phyloP scores from a whole-genome alignment of 2,888 invertebrate genomes.

The Leptothorax acervorum region DNA sequence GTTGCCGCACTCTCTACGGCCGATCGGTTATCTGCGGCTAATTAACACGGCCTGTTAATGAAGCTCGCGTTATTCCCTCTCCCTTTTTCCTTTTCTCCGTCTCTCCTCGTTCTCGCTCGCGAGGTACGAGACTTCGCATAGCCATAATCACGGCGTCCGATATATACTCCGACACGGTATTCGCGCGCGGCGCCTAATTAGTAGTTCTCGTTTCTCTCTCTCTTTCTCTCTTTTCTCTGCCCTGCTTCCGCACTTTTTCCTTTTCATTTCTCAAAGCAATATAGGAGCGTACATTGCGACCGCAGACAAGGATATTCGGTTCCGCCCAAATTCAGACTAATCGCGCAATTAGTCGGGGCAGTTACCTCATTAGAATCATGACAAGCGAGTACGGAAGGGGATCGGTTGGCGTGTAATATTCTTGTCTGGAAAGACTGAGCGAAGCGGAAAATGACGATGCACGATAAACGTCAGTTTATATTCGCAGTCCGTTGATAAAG shows the following conservation, averaged over 20 bases:
- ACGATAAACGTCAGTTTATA: conserved; percentile 37
- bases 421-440: conserved; percentile 24
- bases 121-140: conserved; percentile 69
- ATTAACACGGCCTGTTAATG: conserved; percentile 83
- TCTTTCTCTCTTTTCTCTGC: conserved; percentile 43
- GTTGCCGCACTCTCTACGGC: conserved; percentile 73
- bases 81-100: conserved; percentile 61
- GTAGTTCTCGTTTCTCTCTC: conserved; percentile 72
- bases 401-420: conserved; percentile 21
- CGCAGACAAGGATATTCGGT: conserved; percentile 53
- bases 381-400: conserved; percentile 44
- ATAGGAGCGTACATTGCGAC: conserved; percentile 62
- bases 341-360: conserved; percentile 68
- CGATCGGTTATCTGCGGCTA: conserved; percentile 83
- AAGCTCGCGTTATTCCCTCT: conserved; percentile 77
- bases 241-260: conserved; percentile 11
- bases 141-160: conserved; percentile 78
- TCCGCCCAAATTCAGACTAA: conserved; percentile 74
- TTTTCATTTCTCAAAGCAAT: conserved; percentile 19
- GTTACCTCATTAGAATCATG: conserved; percentile 64
- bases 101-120: conserved; percentile 57
- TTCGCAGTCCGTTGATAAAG: conserved; percentile 16
- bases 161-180: conserved; percentile 78
- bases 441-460: conserved; percentile 46
- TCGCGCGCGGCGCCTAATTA: conserved; percentile 82